Percentiles rank a stretch among this genome's conserved stretches.
Evolutionary conservation across 2,888 invertebrate genomes (phyloP).

Genomic region (Aspidapion aeneum): DNA sequence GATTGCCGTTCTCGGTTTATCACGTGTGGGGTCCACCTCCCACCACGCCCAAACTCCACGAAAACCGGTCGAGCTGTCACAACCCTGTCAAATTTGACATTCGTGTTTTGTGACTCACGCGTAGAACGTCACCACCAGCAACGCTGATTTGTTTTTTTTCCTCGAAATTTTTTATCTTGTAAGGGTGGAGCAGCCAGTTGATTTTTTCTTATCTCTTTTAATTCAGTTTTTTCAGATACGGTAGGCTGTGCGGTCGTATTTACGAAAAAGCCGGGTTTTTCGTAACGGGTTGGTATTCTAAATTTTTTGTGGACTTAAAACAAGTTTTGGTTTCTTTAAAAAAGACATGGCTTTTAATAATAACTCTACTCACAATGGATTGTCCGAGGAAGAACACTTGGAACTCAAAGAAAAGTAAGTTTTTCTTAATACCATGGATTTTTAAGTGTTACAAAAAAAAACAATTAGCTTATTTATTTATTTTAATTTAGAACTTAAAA

Average conservation of each 20-base stretch:
- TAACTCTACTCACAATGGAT: constrained; percentile 48
- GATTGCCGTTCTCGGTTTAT: too few relatives aligned
- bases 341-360: constrained; percentile 31
- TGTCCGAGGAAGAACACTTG: constrained; percentile 66
- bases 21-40: too few relatives aligned
- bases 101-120: not conserved
- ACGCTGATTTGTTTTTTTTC: not conserved
- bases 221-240: not conserved
- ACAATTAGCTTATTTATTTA: too few relatives aligned
- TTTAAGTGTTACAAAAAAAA: too few relatives aligned
- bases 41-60: too few relatives aligned
- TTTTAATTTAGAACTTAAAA: too few relatives aligned
- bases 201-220: not conserved
- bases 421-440: constrained; percentile 12
- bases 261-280: not conserved
- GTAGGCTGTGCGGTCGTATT: not conserved
- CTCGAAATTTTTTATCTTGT: not conserved
- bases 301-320: too few relatives aligned
- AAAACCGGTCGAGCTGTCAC: too few relatives aligned
- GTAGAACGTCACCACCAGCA: not conserved
- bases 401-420: constrained; percentile 76
- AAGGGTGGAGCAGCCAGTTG: not conserved
- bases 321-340: constrained; percentile 4
- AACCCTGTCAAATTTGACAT: not conserved
- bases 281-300: too few relatives aligned